phyloP scores from a whole-genome alignment of 1,140 invertebrate genomes.

The Zophobas atratus region DNA sequence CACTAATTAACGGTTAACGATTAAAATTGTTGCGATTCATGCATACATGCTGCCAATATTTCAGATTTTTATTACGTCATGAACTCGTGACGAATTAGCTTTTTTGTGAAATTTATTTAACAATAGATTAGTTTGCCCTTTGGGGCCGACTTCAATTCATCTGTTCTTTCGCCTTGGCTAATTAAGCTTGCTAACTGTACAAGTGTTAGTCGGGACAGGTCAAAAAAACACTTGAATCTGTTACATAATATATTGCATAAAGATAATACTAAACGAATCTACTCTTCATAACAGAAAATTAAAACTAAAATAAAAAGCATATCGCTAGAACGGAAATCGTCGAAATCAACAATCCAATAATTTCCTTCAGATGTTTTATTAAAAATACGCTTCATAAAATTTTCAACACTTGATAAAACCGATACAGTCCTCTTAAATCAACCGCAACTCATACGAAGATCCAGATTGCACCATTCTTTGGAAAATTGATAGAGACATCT shows the following conservation, averaged over 20 bases:
- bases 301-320: slow-evolving; percentile 35
- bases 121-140: no score
- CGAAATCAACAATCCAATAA: slow-evolving; percentile 34
- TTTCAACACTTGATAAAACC: slow-evolving; percentile 23
- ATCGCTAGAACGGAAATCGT: slow-evolving; percentile 17
- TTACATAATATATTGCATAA: slow-evolving; percentile 36
- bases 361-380: slow-evolving; percentile 35
- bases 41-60: not conserved
- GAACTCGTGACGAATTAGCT: no score
- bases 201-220: not conserved
- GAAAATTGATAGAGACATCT: slow-evolving; percentile 20
- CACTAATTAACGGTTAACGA: slow-evolving; percentile 26
- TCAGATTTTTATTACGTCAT: no score
- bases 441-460: not conserved
- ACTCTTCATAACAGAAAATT: slow-evolving; percentile 33
- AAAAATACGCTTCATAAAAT: slow-evolving; percentile 23
- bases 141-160: no score
- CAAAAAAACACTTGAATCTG: slow-evolving; percentile 3
- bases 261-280: slow-evolving; percentile 32
- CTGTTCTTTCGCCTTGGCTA: no score
- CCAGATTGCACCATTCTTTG: slow-evolving; percentile 50
- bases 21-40: slow-evolving; percentile 31
- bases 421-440: not conserved
- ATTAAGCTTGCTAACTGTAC: no score
- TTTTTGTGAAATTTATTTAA: no score